Conservation (phyloP, 1,140 invertebrate species). For the Drosophila eugracilis region DNA sequence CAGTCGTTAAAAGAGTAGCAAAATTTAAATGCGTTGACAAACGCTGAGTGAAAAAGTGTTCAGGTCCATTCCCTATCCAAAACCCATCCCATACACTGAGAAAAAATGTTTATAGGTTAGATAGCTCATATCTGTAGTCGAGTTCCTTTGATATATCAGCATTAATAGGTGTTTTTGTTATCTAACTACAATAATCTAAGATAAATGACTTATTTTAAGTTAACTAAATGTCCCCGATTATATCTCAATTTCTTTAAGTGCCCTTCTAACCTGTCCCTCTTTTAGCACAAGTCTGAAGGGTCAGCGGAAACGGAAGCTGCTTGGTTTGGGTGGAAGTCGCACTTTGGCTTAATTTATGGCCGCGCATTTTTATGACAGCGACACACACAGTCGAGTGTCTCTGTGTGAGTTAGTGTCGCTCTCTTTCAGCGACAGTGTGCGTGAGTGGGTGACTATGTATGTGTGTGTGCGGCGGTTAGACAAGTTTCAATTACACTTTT, state of each 20-base stretch:
- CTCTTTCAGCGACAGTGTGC: background rate
- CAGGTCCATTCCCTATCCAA: background rate
- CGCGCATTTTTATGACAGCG: constrained; percentile 81
- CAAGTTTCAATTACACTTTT: constrained; percentile 83
- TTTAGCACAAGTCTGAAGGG: constrained; percentile 41
- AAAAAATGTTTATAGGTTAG: background rate
- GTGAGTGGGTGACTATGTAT: constrained; percentile 5
- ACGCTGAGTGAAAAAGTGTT: constrained; percentile 15
- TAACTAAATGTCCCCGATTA: background rate
- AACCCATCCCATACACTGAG: background rate
- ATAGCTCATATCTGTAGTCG: too few species aligned
- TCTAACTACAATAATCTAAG: too few species aligned
- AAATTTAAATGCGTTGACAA: constrained; percentile 78
- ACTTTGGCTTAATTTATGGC: constrained; percentile 77
- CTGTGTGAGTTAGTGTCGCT: constrained; percentile 28
- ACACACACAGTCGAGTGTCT: constrained; percentile 52
- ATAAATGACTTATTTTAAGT: background rate
- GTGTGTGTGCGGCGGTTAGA: constrained; percentile 66
- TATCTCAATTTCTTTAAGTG: background rate
- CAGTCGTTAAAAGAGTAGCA: constrained; percentile 76
- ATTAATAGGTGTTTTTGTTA: too few species aligned
- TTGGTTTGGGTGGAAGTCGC: constrained; percentile 51
- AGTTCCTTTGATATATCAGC: background rate
- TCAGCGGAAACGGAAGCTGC: constrained; percentile 68
- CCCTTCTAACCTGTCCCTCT: constrained; percentile 11